These are phyloP conservation scores for Thermophis baileyi DNA, from an alignment of 2,113 vertebrate genomes.

Conservation along the genomic window DNA sequence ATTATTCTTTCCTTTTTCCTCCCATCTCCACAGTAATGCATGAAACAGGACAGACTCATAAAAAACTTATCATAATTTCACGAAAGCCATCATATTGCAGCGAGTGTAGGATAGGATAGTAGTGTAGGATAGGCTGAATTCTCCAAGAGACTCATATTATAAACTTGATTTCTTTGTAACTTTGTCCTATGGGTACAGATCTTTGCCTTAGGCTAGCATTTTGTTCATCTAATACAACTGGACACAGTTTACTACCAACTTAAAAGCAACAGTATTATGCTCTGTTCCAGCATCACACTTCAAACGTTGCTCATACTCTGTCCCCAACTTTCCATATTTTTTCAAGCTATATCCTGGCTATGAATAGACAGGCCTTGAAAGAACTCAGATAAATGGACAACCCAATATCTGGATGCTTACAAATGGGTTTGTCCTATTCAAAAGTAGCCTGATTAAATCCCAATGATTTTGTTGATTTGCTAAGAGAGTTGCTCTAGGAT, in stretches of 20 bases:
- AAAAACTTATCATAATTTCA: neutral
- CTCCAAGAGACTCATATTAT: neutral
- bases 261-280: neutral
- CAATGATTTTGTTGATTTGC: neutral
- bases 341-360: neutral
- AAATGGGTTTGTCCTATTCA: neutral
- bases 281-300: neutral
- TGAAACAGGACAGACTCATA: neutral
- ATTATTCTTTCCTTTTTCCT: neutral
- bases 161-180: neutral
- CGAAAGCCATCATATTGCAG: neutral
- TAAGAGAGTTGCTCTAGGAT: neutral
- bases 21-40: neutral
- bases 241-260: neutral
- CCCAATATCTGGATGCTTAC: neutral
- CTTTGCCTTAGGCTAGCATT: neutral
- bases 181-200: neutral
- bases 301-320: neutral
- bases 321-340: neutral
- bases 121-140: neutral
- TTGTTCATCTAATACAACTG: neutral
- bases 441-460: neutral
- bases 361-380: neutral
- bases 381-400: neutral
- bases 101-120: no score